Evolutionary conservation across 2,888 invertebrate species (phyloP), one percentile per base, ranked within the genome.

Genomic region (Sminthurides aquaticus): DNA sequence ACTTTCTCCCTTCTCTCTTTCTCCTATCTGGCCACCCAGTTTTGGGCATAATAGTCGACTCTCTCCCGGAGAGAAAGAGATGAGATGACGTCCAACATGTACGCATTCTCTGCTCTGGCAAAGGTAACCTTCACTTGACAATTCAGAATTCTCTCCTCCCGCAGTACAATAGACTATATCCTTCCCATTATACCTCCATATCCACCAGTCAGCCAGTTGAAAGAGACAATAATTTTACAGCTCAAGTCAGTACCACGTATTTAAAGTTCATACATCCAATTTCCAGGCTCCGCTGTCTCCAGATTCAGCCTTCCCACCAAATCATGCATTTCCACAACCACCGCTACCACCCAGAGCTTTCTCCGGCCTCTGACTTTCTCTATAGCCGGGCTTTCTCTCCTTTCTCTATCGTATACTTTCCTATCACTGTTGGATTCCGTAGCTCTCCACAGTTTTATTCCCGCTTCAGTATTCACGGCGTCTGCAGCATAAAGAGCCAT

Each of bases 201-300:
- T 34, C 15, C 43, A 15, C 43, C 5, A 15, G 8, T 34, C 15
- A 15, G 43, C n/a, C n/a, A n/a, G n/a, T n/a, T n/a, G 15, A 34
- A 34, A 22, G 5, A 52, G 52, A 52, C 52, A 52, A 52, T 52
- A 52, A 52, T 52, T 52, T 52, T 52, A 52, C 52, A 52, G n/a
- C n/a, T n/a, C n/a, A n/a, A n/a, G n/a, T 20, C 52, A 52, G 52
- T 43, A 22, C 11, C 52, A 52, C 5, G 20, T 20, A 22, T 52
- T 52, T 20, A 52, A 52, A 52, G 22, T 52, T 22, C 15, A 34
- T 52, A 20, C 22, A 20, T 52, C 52, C 52, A 8, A 18, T 22
- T 43, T 43, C 11, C 18, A 43, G n/a, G n/a, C n/a, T 52, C 22
- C 22, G 20, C 52, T 52, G 52, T 52, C 52, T 52, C 52, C 52